These are phyloP conservation scores for Hyperoplus immaculatus DNA, from an alignment of 2,797 vertebrate species.

Conservation along the genomic window DNA sequence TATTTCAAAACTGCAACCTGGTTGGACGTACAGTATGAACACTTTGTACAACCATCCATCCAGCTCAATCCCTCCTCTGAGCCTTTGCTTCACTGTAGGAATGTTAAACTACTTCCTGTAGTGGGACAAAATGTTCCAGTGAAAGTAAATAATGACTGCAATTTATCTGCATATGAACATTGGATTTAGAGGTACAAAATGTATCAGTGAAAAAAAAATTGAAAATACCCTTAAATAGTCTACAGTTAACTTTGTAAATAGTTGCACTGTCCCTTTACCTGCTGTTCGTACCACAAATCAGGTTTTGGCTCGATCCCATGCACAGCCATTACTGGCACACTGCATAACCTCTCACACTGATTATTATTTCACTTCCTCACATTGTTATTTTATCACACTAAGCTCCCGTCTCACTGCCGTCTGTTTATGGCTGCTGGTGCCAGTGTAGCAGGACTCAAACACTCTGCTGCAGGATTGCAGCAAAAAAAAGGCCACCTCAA, in stretches of 20 bases:
- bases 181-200: background rate
- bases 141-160: slow-evolving; percentile 11
- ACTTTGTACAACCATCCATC: slow-evolving; percentile 17
- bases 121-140: slow-evolving; percentile 8
- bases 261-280: slow-evolving; percentile 1
- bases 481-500: slow-evolving; percentile 71
- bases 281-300: slow-evolving; percentile 16
- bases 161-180: background rate
- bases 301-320: slow-evolving; percentile 31
- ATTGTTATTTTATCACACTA: slow-evolving; percentile 65
- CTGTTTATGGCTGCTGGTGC: slow-evolving; percentile 72
- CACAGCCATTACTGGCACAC: slow-evolving; percentile 36
- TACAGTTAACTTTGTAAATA: background rate
- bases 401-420: slow-evolving; percentile 58
- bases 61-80: background rate
- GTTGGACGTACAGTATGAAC: background rate
- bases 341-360: slow-evolving; percentile 65
- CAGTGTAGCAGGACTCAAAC: slow-evolving; percentile 67
- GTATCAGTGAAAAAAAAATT: background rate
- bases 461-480: slow-evolving; percentile 59
- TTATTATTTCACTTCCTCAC: slow-evolving; percentile 69
- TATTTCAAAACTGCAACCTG: background rate
- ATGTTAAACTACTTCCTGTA: slow-evolving; percentile 7
- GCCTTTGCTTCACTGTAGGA: background rate
- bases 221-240: background rate